These are phyloP conservation scores for Linurgus olivaceus DNA, from an alignment of 2,797 vertebrate genomes.

Conservation along the genomic window DNA sequence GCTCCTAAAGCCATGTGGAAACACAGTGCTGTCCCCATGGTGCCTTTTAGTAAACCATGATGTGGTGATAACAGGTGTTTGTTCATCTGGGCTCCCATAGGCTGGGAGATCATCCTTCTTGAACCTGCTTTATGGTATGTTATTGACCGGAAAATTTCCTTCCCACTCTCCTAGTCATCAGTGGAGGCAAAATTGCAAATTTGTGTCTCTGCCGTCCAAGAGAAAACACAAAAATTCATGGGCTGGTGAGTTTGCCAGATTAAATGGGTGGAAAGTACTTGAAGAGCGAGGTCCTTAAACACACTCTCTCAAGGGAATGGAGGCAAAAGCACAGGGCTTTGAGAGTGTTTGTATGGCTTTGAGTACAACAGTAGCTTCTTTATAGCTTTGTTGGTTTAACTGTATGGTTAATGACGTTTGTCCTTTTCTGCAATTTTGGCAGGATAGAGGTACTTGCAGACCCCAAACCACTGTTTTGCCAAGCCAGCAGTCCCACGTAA, in stretches of 20 bases:
- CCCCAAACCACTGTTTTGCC: neutral
- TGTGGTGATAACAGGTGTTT: neutral
- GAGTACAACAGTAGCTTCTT: neutral
- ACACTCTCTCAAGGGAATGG: neutral
- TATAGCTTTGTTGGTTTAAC: neutral
- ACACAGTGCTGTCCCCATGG: neutral
- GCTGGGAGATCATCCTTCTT: neutral
- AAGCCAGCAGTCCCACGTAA: neutral
- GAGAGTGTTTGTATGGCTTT: neutral
- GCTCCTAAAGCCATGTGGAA: neutral
- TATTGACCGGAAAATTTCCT: neutral
- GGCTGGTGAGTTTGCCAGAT: neutral
- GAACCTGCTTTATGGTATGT: neutral
- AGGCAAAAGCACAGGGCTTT: neutral
- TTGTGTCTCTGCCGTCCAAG: neutral
- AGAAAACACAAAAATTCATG: neutral
- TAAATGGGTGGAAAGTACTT: neutral
- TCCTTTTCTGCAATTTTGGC: neutral
- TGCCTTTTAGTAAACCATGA: neutral
- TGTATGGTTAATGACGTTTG: neutral
- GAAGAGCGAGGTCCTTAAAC: neutral
- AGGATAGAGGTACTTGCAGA: constrained; percentile 24
- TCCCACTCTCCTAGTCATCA: neutral
- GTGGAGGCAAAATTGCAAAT: neutral
- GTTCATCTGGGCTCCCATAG: neutral